Evolutionary conservation across 2,888 invertebrate species (phyloP).

Genomic region (Folsomia candida): DNA sequence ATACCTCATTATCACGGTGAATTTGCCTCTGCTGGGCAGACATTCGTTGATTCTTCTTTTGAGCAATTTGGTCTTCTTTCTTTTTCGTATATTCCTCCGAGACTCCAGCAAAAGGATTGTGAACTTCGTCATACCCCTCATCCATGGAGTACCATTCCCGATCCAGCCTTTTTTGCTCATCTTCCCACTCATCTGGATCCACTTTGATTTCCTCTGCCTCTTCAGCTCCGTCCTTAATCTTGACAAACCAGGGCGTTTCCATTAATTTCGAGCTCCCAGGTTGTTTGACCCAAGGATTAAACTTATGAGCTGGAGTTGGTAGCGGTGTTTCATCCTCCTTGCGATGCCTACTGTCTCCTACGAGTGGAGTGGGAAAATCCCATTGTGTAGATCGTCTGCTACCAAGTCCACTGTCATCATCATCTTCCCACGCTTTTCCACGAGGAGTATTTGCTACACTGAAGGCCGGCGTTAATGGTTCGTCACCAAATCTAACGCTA

Average conservation of each 20-base stretch:
- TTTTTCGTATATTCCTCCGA: slow-evolving; percentile 89
- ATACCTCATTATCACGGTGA: slow-evolving; percentile 82
- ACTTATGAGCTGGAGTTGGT: slow-evolving; percentile 84
- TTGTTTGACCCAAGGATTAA: slow-evolving; percentile 70
- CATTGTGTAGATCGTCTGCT: slow-evolving; percentile 39
- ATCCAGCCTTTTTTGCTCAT: slow-evolving; percentile 84
- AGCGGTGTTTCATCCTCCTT: slow-evolving; percentile 67
- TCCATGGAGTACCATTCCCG: slow-evolving; percentile 97
- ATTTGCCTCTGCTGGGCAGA: slow-evolving; percentile 95
- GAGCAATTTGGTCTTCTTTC: slow-evolving; percentile 89
- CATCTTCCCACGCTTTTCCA: slow-evolving; percentile 56
- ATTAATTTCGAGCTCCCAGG: slow-evolving; percentile 48
- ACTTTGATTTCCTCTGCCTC: slow-evolving; percentile 63
- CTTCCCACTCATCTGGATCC: slow-evolving; percentile 81
- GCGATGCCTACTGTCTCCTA: slow-evolving; percentile 52
- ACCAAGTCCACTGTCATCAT: slow-evolving; percentile 32
- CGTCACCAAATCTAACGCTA: slow-evolving; percentile 68
- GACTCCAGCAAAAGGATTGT: slow-evolving; percentile 85
- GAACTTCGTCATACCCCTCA: slow-evolving; percentile 86
- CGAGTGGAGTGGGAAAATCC: slow-evolving; percentile 45
- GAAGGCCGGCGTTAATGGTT: slow-evolving; percentile 78
- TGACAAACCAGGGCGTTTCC: slow-evolving; percentile 45
- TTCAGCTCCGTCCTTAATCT: slow-evolving; percentile 50
- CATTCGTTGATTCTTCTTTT: slow-evolving; percentile 83
- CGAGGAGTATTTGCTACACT: slow-evolving; percentile 64